Base-by-base conservation (phyloP, 2,888 invertebrate species). In the Drosophila ezoana region DNA sequence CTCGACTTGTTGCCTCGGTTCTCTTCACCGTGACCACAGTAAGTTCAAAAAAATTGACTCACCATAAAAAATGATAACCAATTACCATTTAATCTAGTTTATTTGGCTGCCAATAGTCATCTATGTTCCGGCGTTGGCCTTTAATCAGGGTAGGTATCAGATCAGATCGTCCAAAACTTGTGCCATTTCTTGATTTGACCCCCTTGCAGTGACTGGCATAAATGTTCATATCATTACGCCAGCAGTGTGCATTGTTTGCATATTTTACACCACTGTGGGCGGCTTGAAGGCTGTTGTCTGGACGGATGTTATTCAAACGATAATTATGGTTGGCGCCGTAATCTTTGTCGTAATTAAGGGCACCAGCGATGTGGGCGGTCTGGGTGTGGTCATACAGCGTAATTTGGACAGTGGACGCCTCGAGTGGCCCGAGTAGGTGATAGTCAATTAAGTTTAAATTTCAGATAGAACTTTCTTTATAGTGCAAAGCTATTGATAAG, bases 191-290 rank as follows among this genome's bases (percentile, higher is more conserved):
- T 77, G 13, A 72, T 33, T 47, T 49, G 16, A 14, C 14, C 52
- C 32, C 20, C 66, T 70, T 76, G 8, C 71, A 92, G 92, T 92
- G 35, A 91, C 91, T 67, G 97, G 97, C 52, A 94, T 97, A 11
- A 95, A 96, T 85, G 94, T 97, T 40, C 97, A 97, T 91, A 92
- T 96, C 35, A 95, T 97, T 10, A 96, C 97, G 1, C 95, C 97
- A 0, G 94, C 96, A 14, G 96, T 97, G 1, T 97, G 97, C 91
- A 92, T 96, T 38, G 90, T 91, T 94, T 79, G 96, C 93, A 98
- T 98, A 86, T 97, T 98, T 93, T 98, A 98, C 92, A 98, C 98
- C 0, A 96, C 97, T 63, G 97, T 76, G 96, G 96, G 96, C 81
- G 96, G 96, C 60, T 92, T 96, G 49, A 95, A 95, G 92, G 96